Evolutionary conservation across 2,797 vertebrate genomes (phyloP), one percentile per base, ranked within the genome.

Genomic region (Gallinago nigripennis): DNA sequence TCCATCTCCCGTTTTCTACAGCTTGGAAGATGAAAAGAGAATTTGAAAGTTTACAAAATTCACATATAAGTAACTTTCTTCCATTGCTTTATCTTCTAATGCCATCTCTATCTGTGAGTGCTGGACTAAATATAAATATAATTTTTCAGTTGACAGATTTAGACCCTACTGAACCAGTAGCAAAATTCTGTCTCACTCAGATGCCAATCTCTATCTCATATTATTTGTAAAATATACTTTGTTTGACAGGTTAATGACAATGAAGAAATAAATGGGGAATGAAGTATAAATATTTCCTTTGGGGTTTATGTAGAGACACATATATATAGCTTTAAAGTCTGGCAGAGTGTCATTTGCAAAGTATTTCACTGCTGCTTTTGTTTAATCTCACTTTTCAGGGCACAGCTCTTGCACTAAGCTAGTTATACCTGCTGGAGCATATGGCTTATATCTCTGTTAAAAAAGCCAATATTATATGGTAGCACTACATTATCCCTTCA

Each of bases 201-300:
- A 82, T 73, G 39, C 18, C 69, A 81, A 37, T 60, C 28, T 58
- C 39, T 66, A 5, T 28, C 46, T 84, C 37, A 37, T 46, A 37
- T 69, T 82, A 78, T 66, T 82, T 80, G 37, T 37, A 63, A 61
- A 91, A 81, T 73, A 58, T 31, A 82, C 27, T 80, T 80, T 57
- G 27, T 81, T 84, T 91, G 89, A 91, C 76, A 88, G 21, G 33
- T 20, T 94, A 90, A 95, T 78, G 73, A 70, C 54, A 91, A 65
- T 51, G 20, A 95, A 88, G 57, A 78, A 88, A 73, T 66, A 94
- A 83, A 73, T 7, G 12, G 37, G 6, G 30, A 88, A 79, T 56
- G 10, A 83, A 96, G 82, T 77, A 73, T 12, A 94, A 90, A 78
- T 69, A 88, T 72, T 84, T 92, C 51, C 35, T 78, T 75, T 57